Conservation (phyloP, 2,888 invertebrate genomes). For the Leuctra nigra region DNA sequence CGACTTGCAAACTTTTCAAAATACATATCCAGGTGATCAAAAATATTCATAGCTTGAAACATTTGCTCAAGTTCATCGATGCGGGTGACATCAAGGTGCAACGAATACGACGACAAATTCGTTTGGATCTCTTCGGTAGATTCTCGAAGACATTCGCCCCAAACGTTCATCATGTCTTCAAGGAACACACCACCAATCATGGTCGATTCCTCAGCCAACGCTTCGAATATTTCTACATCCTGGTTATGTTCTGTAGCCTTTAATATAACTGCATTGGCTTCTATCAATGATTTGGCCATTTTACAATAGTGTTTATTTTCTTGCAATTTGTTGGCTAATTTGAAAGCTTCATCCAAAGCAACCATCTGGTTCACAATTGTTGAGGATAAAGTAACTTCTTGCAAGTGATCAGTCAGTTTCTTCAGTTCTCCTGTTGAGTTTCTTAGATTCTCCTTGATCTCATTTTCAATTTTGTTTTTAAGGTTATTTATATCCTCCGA, state of each 20-base stretch:
- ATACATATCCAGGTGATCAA: constrained; percentile 44
- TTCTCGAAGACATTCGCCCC: constrained; percentile 44
- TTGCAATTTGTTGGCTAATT: constrained; percentile 37
- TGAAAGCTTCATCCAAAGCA: constrained; percentile 39
- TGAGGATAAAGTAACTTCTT: constrained; percentile 51
- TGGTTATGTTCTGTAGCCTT: constrained; percentile 46
- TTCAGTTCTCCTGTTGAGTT: constrained; percentile 55
- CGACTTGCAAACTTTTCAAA: constrained; percentile 52
- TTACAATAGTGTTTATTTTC: constrained; percentile 38
- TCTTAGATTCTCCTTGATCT: constrained; percentile 37
- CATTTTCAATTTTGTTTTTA: background rate
- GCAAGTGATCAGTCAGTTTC: constrained; percentile 46
- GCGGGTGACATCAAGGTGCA: constrained; percentile 40
- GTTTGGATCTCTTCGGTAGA: constrained; percentile 38
- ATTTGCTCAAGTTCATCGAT: constrained; percentile 38
- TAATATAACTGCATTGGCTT: constrained; percentile 44
- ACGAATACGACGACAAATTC: constrained; percentile 40
- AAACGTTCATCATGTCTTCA: constrained; percentile 44
- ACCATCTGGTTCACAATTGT: constrained; percentile 43
- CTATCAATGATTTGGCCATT: constrained; percentile 47
- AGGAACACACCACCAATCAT: constrained; percentile 45
- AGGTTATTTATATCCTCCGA: background rate
- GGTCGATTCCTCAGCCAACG: constrained; percentile 37
- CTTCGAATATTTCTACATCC: constrained; percentile 46
- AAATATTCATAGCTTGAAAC: constrained; percentile 38